Evolutionary conservation across 2,888 invertebrate genomes (phyloP).

Genomic region (Pachliopta kotzebuea): DNA sequence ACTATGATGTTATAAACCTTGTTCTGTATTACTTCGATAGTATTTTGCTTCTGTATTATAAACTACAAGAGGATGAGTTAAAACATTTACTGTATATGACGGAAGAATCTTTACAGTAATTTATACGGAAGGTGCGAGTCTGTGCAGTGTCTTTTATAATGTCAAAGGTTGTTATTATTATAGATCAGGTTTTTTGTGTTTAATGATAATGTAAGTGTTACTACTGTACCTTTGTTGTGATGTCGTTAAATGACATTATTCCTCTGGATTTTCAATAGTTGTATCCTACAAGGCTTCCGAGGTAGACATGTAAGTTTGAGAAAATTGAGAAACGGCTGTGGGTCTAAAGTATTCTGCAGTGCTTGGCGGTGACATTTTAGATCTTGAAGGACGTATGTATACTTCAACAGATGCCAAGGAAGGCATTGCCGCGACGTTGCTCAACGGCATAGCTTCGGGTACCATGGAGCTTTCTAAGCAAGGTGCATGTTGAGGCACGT

Average conservation of each 20-base stretch:
- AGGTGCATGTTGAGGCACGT: neutral
- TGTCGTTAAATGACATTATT: constrained; percentile 1
- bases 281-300: constrained; percentile 12
- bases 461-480: constrained; percentile 15
- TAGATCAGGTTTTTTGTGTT: neutral
- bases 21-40: neutral
- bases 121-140: neutral
- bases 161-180: neutral
- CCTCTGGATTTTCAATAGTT: constrained; percentile 1
- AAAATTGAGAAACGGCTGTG: constrained; percentile 3
- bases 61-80: neutral
- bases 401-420: neutral
- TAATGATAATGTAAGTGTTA: neutral
- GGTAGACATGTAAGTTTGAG: constrained; percentile 12
- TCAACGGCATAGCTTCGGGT: neutral
- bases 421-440: neutral
- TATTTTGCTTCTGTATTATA: neutral
- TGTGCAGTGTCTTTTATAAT: neutral
- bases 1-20: constrained; percentile 7
- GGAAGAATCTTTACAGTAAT: neutral
- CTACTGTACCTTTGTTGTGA: constrained; percentile 18
- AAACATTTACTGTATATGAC: neutral
- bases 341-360: constrained; percentile 25
- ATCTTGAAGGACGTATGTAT: neutral
- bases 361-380: neutral